Base-by-base conservation (phyloP, 2,888 invertebrate species). In the Lordiphosa andalusiaca region DNA sequence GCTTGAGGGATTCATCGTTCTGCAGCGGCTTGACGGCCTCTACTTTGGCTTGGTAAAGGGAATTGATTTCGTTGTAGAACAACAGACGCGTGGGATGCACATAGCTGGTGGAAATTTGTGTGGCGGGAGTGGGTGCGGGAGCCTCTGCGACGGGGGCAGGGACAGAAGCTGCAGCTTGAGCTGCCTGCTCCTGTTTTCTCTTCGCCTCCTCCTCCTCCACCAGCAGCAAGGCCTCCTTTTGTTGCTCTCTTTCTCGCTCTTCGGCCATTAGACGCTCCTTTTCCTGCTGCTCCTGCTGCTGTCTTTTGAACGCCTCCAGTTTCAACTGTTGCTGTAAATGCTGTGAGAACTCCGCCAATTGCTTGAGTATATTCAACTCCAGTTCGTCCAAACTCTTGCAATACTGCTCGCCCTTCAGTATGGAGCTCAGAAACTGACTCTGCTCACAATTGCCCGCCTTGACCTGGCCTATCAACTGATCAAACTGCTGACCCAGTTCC, bases 1-100 rank as follows among this genome's bases (percentile, higher is more conserved):
- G 94, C 87, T 96, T 97, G 67, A 92, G 89, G 41, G 90, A 88
- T 12, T 90, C 89, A 85, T 94, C 92, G 16, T 91, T 90, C 56
- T 92, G 83, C 40, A 96, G 90, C 0, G 92, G 91, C 57, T 91
- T 91, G 63, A 93, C 93, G 46, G 90, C 90, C 39, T 90, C 90
- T 73, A 92, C 91, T 89, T 93, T 93, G 48, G 91, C 89, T 13
- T 91, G 90, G 51, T 94, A 90, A 72, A 92, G 92, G 2, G 90
- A 89, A 83, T 91, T 91, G 0, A 93, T 91, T 54, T 92, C 90
- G 44, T 90, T 84, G 86, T 92, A 95, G 53, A 91, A 90, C 49
- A 90, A 89, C 50, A 93, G 90, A 37, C 91, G 91, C 36, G 90
- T 88, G 37, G 88, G 75, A 71, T 91, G 92, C 81, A 91, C 92